Evolutionary conservation across 2,888 invertebrate species (phyloP), one percentile per base, ranked within the genome.

Genomic region (Drosophila nr. medialis): DNA sequence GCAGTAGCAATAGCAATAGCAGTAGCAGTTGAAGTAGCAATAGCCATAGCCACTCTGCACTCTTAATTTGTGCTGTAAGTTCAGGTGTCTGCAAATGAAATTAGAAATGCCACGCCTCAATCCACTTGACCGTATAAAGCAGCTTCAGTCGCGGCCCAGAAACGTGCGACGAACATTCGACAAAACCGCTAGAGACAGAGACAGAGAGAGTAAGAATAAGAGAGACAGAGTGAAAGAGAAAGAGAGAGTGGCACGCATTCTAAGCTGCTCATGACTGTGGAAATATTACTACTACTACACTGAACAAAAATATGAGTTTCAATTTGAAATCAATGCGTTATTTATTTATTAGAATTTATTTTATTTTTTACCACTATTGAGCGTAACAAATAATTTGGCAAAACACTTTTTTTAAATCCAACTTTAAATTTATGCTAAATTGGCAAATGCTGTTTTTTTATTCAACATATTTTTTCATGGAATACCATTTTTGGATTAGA

Each of bases 41-140:
- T n/a, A 40, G 54, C 29, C n/a, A 53, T n/a, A 59, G 42, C 13
- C 15, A 24, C 18, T 32, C n/a, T 8, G 15, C 32, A n/a, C 21
- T 45, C 27, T 45, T 2, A 24, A 11, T 38, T 38, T 42, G 42
- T 40, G 56, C 15, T 18, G 18, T 48, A 61, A 72, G 67, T 68
- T 76, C 76, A 81, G 69, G 81, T 78, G 75, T 64, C 75, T 81
- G 80, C 50, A 75, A 81, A 81, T 80, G 78, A 81, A 81, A 80
- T 80, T 80, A 81, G 78, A 81, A 79, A 81, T 70, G 58, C 48
- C 36, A 30, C 58, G 62, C 42, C 74, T 42, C 67, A 55, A 70
- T 65, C 61, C 61, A 72, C 75, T 77, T 77, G 64, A 74, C 73
- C 76, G 69, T 69, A 77, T 73, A 72, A 73, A 69, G 68, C 63